phyloP scores from a whole-genome alignment of 2,888 invertebrate species.

The Meta bourneti region DNA sequence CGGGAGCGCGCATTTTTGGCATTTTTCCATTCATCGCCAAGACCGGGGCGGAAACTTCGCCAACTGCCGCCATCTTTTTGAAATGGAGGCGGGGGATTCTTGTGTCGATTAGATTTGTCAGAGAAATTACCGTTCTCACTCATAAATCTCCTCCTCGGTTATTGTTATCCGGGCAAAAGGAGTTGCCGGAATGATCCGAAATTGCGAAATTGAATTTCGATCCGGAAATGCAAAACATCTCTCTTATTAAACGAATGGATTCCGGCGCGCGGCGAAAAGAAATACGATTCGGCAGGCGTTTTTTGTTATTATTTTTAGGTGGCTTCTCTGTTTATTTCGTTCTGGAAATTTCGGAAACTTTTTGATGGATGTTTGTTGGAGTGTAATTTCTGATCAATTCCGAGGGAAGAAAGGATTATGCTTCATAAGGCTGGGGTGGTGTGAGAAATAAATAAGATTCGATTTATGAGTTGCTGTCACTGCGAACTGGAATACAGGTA shows the following conservation, averaged over 20 bases:
- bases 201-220: constrained; percentile 65
- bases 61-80: constrained; percentile 33
- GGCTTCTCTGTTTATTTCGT: neutral
- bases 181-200: constrained; percentile 30
- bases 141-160: constrained; percentile 45
- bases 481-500: neutral
- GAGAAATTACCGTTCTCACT: constrained; percentile 40
- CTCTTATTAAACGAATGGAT: constrained; percentile 53
- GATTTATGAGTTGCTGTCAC: constrained; percentile 19
- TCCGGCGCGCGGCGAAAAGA: neutral
- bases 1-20: constrained; percentile 52
- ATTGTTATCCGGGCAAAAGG: constrained; percentile 30
- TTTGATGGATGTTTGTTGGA: constrained; percentile 36
- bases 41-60: neutral
- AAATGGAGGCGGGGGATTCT: constrained; percentile 5
- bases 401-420: constrained; percentile 1
- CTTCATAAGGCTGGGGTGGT: neutral
- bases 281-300: constrained; percentile 4
- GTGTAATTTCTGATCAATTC: constrained; percentile 46
- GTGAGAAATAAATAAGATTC: constrained; percentile 10
- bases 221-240: constrained; percentile 60
- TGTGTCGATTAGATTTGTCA: constrained; percentile 68
- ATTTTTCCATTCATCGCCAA: constrained; percentile 50
- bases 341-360: neutral
- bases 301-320: constrained; percentile 17